These are phyloP conservation scores for Megaptera novaeangliae DNA, from an alignment of 2,113 vertebrate species.

Conservation along the genomic window DNA sequence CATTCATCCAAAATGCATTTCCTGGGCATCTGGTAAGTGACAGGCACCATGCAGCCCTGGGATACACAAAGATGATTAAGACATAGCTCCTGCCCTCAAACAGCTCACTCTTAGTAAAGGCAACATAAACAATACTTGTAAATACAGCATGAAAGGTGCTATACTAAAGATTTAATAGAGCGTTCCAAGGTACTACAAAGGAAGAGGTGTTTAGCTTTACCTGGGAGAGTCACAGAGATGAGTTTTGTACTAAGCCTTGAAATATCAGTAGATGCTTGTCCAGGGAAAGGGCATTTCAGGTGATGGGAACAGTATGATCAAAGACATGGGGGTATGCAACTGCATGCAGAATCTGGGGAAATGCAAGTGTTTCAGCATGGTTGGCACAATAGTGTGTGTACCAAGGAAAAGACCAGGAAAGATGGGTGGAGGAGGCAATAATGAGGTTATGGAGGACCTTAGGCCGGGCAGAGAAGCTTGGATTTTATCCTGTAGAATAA, in stretches of 20 bases:
- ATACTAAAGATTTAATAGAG: not conserved
- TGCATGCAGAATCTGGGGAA: not conserved
- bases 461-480: not conserved
- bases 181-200: not conserved
- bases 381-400: not conserved
- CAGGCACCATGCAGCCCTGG: not conserved
- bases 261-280: not conserved
- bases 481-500: not conserved
- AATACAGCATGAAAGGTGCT: not conserved
- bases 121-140: not conserved
- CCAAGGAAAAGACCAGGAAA: not conserved
- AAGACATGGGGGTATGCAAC: not conserved
- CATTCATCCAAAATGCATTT: not conserved
- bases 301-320: not conserved
- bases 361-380: not conserved
- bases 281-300: not conserved
- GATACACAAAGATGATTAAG: not conserved
- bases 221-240: not conserved
- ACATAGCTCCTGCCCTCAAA: not conserved
- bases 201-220: not conserved
- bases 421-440: not conserved
- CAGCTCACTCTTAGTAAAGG: not conserved
- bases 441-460: not conserved
- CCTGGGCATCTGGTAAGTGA: not conserved
- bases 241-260: not conserved